phyloP scores from a whole-genome alignment of 2,888 invertebrate species.

The Temnothorax unifasciatus region DNA sequence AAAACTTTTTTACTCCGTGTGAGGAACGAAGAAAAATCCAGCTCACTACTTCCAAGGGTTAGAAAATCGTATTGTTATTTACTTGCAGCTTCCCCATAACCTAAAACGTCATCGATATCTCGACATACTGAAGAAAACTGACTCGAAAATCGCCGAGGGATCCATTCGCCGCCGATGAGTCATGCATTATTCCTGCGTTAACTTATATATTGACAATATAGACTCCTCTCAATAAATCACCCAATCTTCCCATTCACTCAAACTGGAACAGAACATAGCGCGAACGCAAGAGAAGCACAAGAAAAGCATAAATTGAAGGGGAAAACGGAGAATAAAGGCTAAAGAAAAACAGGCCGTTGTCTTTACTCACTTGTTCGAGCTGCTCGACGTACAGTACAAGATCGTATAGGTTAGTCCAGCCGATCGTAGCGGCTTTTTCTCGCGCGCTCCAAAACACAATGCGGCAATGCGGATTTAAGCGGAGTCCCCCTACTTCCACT shows the following conservation, averaged over 20 bases:
- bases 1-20: too few relatives aligned
- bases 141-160: neutral
- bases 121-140: neutral
- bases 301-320: neutral
- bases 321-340: neutral
- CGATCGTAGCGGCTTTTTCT: too few relatives aligned
- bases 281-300: neutral
- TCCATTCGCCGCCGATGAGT: neutral
- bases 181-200: neutral
- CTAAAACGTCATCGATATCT: neutral
- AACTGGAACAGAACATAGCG: neutral
- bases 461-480: too few relatives aligned
- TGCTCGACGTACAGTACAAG: neutral
- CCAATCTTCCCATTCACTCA: neutral
- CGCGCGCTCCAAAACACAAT: neutral
- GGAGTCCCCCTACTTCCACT: too few relatives aligned
- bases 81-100: neutral
- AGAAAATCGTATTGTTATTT: too few relatives aligned
- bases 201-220: neutral
- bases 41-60: neutral
- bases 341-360: neutral
- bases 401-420: neutral
- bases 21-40: neutral
- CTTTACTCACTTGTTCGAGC: slow-evolving; percentile 6
- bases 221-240: neutral